Evolutionary conservation across 2,113 vertebrate species (phyloP), one percentile per base, ranked within the genome.

Genomic region (Colius striatus): DNA sequence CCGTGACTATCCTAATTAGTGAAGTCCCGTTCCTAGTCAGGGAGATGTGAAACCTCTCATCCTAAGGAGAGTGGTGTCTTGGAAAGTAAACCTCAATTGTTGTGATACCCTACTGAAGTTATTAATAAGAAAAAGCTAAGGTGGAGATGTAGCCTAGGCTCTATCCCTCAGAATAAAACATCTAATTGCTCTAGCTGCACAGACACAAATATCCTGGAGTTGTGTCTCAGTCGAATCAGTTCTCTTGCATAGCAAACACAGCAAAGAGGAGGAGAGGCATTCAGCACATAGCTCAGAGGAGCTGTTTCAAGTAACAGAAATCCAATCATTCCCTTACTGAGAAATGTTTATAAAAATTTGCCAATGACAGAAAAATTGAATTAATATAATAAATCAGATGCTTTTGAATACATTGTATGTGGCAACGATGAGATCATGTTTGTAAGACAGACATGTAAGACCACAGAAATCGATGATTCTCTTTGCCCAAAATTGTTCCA

Each of bases 21-120:
- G n/a, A 45, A 83, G 20, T 36, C 7, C 3, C 4, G 11, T 78
- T 88, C 45, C 47, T 5, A 26, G 7, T 23, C 26, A 45, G 13
- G 16, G 13, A n/a, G 45, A n/a, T 30, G 11, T 0, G 4, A 86
- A 85, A 9, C 3, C 0, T 65, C 48, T 13, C 1, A 2, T 53
- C 7, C 5, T 29, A 61, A 73, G 51, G 23, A 70, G 14, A 32
- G 5, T 2, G 25, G 2, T 41, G 22, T 27, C 58, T 68, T 83
- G 50, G 54, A 41, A 71, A 66, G 36, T 30, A 18, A 61, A 57
- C 73, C 29, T 76, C 45, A 53, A 5, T 34, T 72, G 16, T 70
- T 20, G 30, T 20, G 26, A 30, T 15, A 5, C 7, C 5, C 13
- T 63, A 26, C 22, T 36, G 34, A 60, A 63, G 53, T 34, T 16